A percentile compares a stretch with the other conserved stretches of the same genome.
phyloP scores from a whole-genome alignment of 2,888 invertebrate species.

The Isotomurus palustris region DNA sequence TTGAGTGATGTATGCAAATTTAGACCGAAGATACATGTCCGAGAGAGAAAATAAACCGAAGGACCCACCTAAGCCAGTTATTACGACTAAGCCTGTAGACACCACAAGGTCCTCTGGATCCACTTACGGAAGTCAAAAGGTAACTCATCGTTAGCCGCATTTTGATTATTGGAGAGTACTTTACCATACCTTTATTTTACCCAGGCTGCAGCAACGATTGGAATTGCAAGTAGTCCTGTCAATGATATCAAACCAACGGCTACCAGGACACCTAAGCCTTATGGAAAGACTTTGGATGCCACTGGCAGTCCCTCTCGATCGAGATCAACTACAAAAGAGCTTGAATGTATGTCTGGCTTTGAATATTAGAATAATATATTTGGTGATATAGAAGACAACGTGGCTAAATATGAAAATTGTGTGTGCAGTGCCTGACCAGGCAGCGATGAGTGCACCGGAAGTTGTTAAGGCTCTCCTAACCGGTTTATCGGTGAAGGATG shows the following conservation, averaged over 20 bases:
- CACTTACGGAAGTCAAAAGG: constrained; percentile 45
- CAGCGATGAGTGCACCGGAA: constrained; percentile 78
- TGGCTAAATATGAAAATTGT: constrained; percentile 7
- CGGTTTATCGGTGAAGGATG: constrained; percentile 59
- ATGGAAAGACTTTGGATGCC: constrained; percentile 65
- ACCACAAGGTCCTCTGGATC: constrained; percentile 35
- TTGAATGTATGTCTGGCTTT: constrained; percentile 67
- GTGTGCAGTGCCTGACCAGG: constrained; percentile 72
- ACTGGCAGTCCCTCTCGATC: constrained; percentile 81
- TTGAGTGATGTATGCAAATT: constrained; percentile 12
- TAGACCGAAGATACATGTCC: constrained; percentile 73
- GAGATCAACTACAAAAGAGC: constrained; percentile 82
- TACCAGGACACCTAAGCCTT: constrained; percentile 51
- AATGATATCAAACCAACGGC: constrained; percentile 50
- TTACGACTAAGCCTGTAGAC: constrained; percentile 58
- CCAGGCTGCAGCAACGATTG: constrained; percentile 48
- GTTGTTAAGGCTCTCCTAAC: constrained; percentile 66
- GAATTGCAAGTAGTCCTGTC: constrained; percentile 41
- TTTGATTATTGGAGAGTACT: background rate
- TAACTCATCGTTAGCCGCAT: constrained; percentile 11
- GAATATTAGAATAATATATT: constrained; percentile 2
- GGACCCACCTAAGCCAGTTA: constrained; percentile 62
- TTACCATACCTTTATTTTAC: constrained; percentile 4
- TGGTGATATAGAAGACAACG: too few species aligned
- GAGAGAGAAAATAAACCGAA: constrained; percentile 71